A percentile compares a stretch with the other conserved stretches of the same genome.
These are phyloP conservation scores for Leptinotarsa peninsularis DNA, from an alignment of 2,888 invertebrate genomes.

Conservation along the genomic window DNA sequence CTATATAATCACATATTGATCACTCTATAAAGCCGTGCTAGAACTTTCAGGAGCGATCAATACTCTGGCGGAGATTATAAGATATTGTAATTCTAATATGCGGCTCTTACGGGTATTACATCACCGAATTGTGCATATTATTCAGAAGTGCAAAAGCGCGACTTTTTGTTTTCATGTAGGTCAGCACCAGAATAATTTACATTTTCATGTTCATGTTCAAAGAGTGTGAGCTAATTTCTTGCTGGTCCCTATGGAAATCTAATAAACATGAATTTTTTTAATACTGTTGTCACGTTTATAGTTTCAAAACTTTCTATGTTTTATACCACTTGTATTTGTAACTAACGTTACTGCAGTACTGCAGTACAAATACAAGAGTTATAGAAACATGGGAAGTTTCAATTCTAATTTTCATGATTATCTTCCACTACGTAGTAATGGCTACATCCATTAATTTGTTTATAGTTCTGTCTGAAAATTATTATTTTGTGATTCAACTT, in stretches of 20 bases:
- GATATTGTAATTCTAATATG: constrained; percentile 33
- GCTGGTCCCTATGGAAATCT: constrained; percentile 21
- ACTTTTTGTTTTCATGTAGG: not conserved
- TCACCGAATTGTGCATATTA: too few species aligned
- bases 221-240: constrained; percentile 27
- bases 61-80: constrained; percentile 39
- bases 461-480: too few species aligned
- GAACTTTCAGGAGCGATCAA: constrained; percentile 44
- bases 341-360: too few species aligned
- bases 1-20: constrained; percentile 51
- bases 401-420: too few species aligned
- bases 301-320: not conserved
- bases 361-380: too few species aligned
- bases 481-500: too few species aligned
- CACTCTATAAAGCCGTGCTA: constrained; percentile 38
- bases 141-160: too few species aligned
- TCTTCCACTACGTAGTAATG: too few species aligned
- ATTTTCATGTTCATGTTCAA: constrained; percentile 27
- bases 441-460: too few species aligned
- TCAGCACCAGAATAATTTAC: constrained; percentile 28
- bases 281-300: not conserved
- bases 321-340: too few species aligned
- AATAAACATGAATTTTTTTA: constrained; percentile 1
- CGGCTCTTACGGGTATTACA: constrained; percentile 25
- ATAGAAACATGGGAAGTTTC: too few species aligned